Conservation (phyloP, 2,888 invertebrate genomes). For the Dugesia japonica region DNA sequence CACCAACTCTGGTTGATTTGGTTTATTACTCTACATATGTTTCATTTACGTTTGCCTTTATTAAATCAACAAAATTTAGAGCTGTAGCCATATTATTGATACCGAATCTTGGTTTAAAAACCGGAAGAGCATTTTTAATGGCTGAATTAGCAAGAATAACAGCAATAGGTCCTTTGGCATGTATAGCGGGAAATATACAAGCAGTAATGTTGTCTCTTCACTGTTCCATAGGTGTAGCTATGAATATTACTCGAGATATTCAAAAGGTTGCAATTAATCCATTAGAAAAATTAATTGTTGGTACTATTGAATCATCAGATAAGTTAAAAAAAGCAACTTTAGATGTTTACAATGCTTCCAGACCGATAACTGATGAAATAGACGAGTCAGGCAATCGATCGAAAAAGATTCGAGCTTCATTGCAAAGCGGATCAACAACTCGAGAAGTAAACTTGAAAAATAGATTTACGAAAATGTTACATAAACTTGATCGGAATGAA, state of each 20-base stretch:
- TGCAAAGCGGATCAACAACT: not conserved
- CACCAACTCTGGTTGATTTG: not conserved
- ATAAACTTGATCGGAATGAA: not conserved
- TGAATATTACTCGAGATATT: not conserved
- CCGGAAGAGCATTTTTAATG: conserved; percentile 1
- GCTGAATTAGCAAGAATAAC: not conserved
- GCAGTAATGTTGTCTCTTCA: not conserved
- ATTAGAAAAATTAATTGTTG: not conserved
- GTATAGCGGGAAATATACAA: not conserved
- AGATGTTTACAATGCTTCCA: not conserved
- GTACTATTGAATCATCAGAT: not conserved
- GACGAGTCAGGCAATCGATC: not conserved
- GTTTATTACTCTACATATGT: not conserved
- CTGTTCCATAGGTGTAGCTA: not conserved
- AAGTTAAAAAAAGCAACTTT: not conserved
- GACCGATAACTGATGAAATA: not conserved
- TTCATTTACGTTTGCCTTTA: not conserved
- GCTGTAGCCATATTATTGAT: not conserved
- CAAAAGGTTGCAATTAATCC: not conserved
- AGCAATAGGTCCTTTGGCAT: not conserved
- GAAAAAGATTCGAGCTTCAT: not conserved
- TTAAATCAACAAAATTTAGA: not conserved
- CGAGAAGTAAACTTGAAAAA: not conserved
- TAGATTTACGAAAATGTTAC: not conserved
- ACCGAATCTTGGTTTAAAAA: not conserved